Percentiles rank a stretch among this genome's conserved stretches.
Evolutionary conservation across 1,140 invertebrate genomes (phyloP).

Genomic region (Neodiprion virginianus): DNA sequence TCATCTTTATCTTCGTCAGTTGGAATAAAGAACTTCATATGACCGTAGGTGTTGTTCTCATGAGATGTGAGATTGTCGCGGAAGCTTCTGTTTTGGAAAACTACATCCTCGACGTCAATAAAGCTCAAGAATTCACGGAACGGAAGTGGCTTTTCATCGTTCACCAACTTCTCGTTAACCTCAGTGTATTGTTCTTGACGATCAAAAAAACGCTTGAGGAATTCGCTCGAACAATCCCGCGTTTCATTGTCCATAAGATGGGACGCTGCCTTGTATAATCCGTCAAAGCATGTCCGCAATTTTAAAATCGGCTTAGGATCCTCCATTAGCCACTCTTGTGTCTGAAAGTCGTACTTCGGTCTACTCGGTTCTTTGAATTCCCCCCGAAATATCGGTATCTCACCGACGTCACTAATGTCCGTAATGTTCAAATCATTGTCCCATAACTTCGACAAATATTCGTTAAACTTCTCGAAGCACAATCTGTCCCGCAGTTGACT

Average conservation of each 20-base stretch:
- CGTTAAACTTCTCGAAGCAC: not conserved
- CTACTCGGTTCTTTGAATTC: not conserved
- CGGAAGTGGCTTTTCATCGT: not conserved
- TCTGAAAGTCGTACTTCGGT: not conserved
- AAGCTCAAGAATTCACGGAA: not conserved
- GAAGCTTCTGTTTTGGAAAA: not conserved
- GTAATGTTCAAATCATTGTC: not conserved
- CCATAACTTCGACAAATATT: not conserved
- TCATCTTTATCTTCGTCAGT: not conserved
- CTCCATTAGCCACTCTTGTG: not conserved
- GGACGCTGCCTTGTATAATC: no score
- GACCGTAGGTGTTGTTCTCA: not conserved
- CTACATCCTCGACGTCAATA: not conserved
- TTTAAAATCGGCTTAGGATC: not conserved
- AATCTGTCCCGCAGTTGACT: not conserved
- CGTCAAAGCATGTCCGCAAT: no score
- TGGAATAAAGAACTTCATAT: not conserved
- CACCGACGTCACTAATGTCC: not conserved
- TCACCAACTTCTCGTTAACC: not conserved
- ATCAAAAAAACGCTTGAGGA: not conserved
- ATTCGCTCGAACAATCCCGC: not conserved
- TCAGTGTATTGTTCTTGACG: not conserved
- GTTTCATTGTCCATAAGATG: no score
- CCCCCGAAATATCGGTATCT: not conserved
- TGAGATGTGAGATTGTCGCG: not conserved